Percentiles rank a stretch among this genome's conserved stretches.
Evolutionary conservation across 2,888 invertebrate species (phyloP).

Genomic region (Epinotia ramella): DNA sequence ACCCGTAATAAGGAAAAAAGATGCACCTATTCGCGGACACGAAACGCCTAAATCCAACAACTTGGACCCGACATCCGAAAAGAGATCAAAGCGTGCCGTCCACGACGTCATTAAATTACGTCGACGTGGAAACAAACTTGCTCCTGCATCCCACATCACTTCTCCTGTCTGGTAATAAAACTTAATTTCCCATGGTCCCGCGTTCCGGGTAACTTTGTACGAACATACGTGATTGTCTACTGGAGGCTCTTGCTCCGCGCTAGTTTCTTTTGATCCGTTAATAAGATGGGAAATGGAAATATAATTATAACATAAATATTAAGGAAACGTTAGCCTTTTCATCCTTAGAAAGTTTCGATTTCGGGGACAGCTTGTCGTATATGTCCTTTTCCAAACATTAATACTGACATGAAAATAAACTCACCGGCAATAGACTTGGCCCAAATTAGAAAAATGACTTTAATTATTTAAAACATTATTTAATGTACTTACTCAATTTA

Average conservation of each 20-base stretch:
- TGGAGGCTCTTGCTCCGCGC: constrained; percentile 51
- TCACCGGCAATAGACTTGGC: too few species aligned
- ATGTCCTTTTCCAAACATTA: not conserved
- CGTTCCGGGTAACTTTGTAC: constrained; percentile 47
- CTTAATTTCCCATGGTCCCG: constrained; percentile 48
- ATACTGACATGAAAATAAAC: too few species aligned
- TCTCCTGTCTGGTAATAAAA: constrained; percentile 42
- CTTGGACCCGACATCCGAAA: constrained; percentile 59
- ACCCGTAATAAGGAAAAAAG: too few species aligned
- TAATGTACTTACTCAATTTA: too few species aligned
- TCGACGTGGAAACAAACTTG: constrained; percentile 59
- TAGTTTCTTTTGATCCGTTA: constrained; percentile 55
- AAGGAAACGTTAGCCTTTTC: constrained; percentile 8
- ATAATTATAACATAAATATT: constrained; percentile 36
- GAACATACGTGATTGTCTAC: constrained; percentile 64
- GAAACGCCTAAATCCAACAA: not conserved
- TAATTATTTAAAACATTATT: too few species aligned
- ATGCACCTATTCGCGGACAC: too few species aligned
- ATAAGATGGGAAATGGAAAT: constrained; percentile 48
- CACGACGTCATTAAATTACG: constrained; percentile 77
- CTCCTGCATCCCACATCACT: constrained; percentile 46
- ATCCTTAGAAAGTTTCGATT: not conserved
- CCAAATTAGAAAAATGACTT: too few species aligned
- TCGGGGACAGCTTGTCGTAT: not conserved
- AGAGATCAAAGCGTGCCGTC: constrained; percentile 73